Base-by-base conservation (phyloP, 2,797 vertebrate species). In the Oreonectes daqikongensis region DNA sequence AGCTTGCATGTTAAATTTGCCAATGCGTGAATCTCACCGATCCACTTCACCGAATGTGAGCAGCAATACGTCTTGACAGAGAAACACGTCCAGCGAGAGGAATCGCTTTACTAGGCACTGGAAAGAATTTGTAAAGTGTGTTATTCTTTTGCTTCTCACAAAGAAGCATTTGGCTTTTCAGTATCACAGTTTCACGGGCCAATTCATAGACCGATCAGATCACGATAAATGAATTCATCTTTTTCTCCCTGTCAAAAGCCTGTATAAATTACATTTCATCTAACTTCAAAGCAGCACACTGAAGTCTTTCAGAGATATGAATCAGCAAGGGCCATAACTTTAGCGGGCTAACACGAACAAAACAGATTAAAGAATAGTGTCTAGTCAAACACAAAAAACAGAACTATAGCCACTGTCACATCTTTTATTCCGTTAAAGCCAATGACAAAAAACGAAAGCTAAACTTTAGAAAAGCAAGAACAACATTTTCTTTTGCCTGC, bases 191-290 rank as follows among this genome's bases (percentile, higher is more conserved):
- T 76, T 32, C 53, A 28, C 20, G 30, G 46, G 40, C 28, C 48
- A 64, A 48, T 74, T 75, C 63, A 67, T 60, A 35, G 60, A 80
- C 50, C 24, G 14, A 32, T 65, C 35, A 55, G 32, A 46, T 59
- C 32, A 35, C 24, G 20, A 76, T 69, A 83, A 72, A 61, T 18
- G 5, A 26, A 44, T 42, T 3, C 0, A 17, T 68, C 10, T 61
- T 32, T 46, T 12, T 69, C 53, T 59, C 12, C 64, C 15, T 2
- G 42, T 22, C 24, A 53, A 63, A 69, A 64, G 50, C 50, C 57
- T 60, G 59, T 64, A 48, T 50, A 35, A 69, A 74, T 46, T 55
- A 30, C 38, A 20, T 69, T 79, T 69, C 26, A 77, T 70, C 75
- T 4, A 26, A 69, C 72, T 72, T 64, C 75, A 69, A 50, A 72